Evolutionary conservation across 1,140 invertebrate genomes (phyloP), one percentile per base, ranked within the genome.

Genomic region (Sipha flava): DNA sequence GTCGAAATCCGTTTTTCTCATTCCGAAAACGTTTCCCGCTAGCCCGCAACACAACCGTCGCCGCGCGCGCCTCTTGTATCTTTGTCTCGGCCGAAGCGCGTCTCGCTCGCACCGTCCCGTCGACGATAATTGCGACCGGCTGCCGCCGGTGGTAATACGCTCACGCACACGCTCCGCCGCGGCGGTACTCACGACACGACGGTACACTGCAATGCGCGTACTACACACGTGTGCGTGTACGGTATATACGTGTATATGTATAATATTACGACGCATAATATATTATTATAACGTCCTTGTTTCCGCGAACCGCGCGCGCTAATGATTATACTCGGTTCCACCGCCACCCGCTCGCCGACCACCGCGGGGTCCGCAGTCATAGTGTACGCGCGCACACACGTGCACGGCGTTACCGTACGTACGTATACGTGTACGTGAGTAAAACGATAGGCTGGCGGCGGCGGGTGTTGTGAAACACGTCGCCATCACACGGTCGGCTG

Each of bases 401-500:
- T 16, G n/a, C n/a, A n/a, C n/a, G n/a, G 3, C 14, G 23, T 14
- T 26, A 14, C 23, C 14, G 12, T 37, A 37, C 16, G n/a, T 64
- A 37, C n/a, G n/a, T 37, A 37, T 37, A 21, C 40, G 40, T 21
- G 2, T n/a, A 21, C 12, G 14, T 4, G 64, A 23, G 34, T 72
- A 72, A 49, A 21, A 40, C 49, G 72, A 75, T 75, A 57, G 49
- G 47, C 45, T 21, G 72, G n/a, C 49, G 72, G n/a, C 49, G 72
- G 45, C 72, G 72, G 9, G n/a, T 31, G 73, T 57, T 59, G 49
- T 37, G 52, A 57, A 77, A 77, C 73, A 26, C 73, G 73, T 59
- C 73, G 73, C 73, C 73, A 59, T 77, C 73, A 77, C 73, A 77
- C 73, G 73, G 72, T 75, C 73, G 52, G 73, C 52, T 59, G 73